phyloP scores from a whole-genome alignment of 2,888 invertebrate species.

The Torymus tubicola region DNA sequence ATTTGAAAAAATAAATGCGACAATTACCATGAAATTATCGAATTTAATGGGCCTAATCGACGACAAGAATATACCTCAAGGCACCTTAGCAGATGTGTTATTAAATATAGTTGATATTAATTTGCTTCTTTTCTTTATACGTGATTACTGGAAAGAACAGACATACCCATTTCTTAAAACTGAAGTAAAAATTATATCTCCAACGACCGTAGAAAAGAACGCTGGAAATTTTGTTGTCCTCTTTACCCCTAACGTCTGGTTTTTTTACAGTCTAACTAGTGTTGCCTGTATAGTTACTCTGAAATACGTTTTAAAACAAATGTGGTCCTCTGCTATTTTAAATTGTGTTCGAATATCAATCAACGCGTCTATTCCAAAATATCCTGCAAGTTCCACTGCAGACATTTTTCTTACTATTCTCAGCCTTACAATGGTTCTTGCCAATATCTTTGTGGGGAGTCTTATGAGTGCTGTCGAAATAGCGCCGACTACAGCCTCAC shows the following conservation, averaged over 20 bases:
- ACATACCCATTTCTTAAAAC: background rate
- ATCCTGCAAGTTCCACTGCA: no score
- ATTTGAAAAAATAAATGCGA: background rate
- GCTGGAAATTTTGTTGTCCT: background rate
- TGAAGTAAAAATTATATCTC: background rate
- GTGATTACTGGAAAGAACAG: background rate
- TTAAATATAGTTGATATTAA: background rate
- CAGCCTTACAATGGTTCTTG: no score
- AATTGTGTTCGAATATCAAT: background rate
- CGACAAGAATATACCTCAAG: background rate
- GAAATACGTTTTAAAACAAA: background rate
- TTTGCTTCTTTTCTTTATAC: background rate
- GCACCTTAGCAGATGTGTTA: background rate
- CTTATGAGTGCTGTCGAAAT: no score
- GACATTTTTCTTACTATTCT: no score
- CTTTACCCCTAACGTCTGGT: background rate
- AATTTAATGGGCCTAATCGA: background rate
- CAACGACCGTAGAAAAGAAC: background rate
- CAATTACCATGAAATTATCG: background rate
- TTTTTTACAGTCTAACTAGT: background rate
- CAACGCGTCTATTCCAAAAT: no score
- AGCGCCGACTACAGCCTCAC: no score
- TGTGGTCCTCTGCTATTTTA: background rate
- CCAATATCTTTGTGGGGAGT: no score
- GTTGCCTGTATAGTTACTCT: background rate